Percentiles rank a stretch among this genome's conserved stretches.
Evolutionary conservation across 1,140 invertebrate species (phyloP).

Genomic region (Delia radicum): DNA sequence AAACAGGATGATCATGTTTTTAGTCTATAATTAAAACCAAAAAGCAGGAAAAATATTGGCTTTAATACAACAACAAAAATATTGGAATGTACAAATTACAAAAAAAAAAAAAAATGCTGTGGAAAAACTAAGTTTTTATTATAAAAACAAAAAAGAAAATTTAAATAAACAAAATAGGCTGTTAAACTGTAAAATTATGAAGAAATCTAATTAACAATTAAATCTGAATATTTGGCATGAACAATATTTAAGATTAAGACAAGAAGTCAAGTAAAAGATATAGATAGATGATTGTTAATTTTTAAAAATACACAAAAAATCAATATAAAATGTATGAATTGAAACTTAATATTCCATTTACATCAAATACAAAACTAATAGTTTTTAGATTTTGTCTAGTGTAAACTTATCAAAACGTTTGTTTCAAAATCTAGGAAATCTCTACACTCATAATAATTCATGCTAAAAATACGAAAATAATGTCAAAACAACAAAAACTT

Average conservation of each 20-base stretch:
- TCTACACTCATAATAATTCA: too few species aligned
- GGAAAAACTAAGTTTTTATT: constrained; percentile 2
- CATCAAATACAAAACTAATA: too few species aligned
- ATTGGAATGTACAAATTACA: constrained; percentile 18
- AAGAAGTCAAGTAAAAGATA: background rate
- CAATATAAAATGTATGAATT: background rate
- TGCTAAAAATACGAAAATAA: too few species aligned
- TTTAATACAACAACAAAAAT: constrained; percentile 23
- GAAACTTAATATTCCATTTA: too few species aligned
- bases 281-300: too few species aligned
- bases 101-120: background rate
- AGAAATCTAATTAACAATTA: background rate
- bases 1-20: background rate
- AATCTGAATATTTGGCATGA: background rate
- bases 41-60: constrained; percentile 18
- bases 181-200: background rate
- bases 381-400: too few species aligned
- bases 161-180: constrained; percentile 1
- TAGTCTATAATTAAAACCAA: background rate
- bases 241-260: background rate
- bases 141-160: constrained; percentile 3
- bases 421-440: too few species aligned
- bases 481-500: too few species aligned
- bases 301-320: background rate
- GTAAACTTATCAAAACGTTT: too few species aligned